Conservation (phyloP, 2,888 invertebrate genomes). For the Globia sparganii region DNA sequence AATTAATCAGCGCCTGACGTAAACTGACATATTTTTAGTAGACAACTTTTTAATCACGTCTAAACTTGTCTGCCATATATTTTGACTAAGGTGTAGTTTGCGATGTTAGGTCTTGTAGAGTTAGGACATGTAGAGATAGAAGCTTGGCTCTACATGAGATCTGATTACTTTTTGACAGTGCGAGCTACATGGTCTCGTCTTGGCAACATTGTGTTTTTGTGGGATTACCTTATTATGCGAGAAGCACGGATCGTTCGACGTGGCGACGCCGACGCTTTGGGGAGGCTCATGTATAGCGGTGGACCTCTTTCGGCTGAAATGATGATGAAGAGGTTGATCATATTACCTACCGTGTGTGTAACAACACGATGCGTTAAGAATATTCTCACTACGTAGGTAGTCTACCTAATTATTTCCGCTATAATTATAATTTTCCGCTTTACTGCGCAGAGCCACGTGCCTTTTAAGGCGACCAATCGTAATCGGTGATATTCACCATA, state of each 20-base stretch:
- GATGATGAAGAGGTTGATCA: background rate
- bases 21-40: no score
- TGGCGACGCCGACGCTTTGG: background rate
- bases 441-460: background rate
- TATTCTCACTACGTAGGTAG: conserved; percentile 7
- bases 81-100: no score
- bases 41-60: no score
- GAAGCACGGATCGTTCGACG: no score
- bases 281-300: background rate
- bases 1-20: no score
- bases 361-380: background rate
- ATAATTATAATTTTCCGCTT: background rate
- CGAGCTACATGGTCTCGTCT: no score
- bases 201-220: no score
- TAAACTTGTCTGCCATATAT: no score
- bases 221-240: background rate
- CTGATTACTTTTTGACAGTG: no score
- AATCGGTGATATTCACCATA: background rate
- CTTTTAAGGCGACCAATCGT: background rate
- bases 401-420: conserved; percentile 11
- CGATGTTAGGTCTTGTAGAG: no score
- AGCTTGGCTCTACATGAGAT: no score
- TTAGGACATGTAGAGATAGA: no score
- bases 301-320: background rate
- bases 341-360: background rate